Evolutionary conservation across 2,888 invertebrate species (phyloP).

Genomic region (Leptothorax acervorum): DNA sequence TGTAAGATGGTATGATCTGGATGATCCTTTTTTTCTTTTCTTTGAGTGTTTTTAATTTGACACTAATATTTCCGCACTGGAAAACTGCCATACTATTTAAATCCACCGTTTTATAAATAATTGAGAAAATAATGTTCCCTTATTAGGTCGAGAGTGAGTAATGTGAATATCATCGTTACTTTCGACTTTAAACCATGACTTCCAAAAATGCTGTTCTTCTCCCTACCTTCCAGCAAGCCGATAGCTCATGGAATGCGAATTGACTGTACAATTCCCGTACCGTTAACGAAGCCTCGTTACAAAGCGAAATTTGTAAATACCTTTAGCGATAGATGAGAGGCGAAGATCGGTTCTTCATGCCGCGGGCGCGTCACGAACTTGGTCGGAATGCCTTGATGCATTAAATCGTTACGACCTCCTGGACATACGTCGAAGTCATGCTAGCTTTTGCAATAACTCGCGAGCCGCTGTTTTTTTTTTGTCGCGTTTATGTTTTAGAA

Average conservation of each 20-base stretch:
- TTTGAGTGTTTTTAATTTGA: not conserved
- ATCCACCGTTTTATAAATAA: not conserved
- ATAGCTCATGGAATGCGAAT: slow-evolving; percentile 66
- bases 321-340: slow-evolving; percentile 45
- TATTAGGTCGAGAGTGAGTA: not conserved
- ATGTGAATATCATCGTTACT: not conserved
- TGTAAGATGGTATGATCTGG: not conserved
- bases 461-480: not conserved
- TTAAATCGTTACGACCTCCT: slow-evolving; percentile 59
- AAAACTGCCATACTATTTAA: not conserved
- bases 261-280: slow-evolving; percentile 60
- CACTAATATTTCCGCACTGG: not conserved
- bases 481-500: not conserved
- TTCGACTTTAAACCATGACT: not conserved
- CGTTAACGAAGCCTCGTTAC: slow-evolving; percentile 70
- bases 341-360: slow-evolving; percentile 61
- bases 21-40: not conserved
- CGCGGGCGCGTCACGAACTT: slow-evolving; percentile 55
- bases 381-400: slow-evolving; percentile 52
- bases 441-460: slow-evolving; percentile 23
- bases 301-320: slow-evolving; percentile 63
- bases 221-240: not conserved
- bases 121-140: not conserved
- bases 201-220: not conserved
- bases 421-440: slow-evolving; percentile 8